Percentiles rank a stretch among this genome's conserved stretches.
These are phyloP conservation scores for Xanthia icteritia DNA, from an alignment of 2,888 invertebrate genomes.

Conservation along the genomic window DNA sequence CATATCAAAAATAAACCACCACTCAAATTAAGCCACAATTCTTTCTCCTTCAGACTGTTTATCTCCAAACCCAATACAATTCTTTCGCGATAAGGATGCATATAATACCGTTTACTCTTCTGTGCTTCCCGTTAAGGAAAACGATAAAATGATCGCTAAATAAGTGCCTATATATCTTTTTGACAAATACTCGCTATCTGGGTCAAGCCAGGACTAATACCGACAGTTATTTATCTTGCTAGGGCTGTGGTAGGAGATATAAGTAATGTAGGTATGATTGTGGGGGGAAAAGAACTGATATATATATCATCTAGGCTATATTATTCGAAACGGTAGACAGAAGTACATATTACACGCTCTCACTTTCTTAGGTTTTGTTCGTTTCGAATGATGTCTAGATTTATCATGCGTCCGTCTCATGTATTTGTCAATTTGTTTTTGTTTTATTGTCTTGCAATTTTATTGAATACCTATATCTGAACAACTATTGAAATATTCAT, in stretches of 20 bases:
- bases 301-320: neutral
- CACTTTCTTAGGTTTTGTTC: no score
- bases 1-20: no score
- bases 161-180: slow-evolving; percentile 50
- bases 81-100: slow-evolving; percentile 4
- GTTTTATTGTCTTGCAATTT: no score
- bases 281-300: neutral
- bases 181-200: slow-evolving; percentile 44
- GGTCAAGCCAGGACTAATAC: slow-evolving; percentile 41
- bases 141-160: slow-evolving; percentile 27
- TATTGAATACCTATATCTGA: no score
- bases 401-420: no score
- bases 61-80: slow-evolving; percentile 4
- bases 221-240: slow-evolving; percentile 39
- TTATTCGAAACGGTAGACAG: neutral
- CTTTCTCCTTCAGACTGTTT: neutral
- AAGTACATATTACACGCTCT: neutral
- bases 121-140: slow-evolving; percentile 29
- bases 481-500: no score
- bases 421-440: no score
- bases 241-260: neutral
- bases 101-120: slow-evolving; percentile 20
- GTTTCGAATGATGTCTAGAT: no score
- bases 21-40: neutral
- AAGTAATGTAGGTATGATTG: neutral